phyloP scores from a whole-genome alignment of 2,113 vertebrate species.

The Scalopus aquaticus region DNA sequence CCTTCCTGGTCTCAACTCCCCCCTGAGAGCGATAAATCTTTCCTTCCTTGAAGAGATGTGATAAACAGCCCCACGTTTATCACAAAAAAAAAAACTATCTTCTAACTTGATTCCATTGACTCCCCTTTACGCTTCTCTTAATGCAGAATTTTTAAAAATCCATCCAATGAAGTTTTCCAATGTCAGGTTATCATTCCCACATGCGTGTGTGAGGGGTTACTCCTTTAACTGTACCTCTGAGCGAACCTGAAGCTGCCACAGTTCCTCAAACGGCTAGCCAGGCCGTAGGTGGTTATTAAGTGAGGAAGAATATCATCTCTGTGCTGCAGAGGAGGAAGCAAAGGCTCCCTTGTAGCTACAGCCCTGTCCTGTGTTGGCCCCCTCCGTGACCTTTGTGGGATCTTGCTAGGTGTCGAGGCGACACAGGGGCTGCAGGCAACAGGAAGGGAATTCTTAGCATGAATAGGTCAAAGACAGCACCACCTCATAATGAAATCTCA shows the following conservation, averaged over 20 bases:
- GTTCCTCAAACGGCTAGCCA: neutral
- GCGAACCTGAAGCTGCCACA: neutral
- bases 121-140: constrained; percentile 31
- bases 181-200: constrained; percentile 24
- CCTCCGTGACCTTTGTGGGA: neutral
- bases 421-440: constrained; percentile 2
- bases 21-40: neutral
- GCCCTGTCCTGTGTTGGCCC: neutral
- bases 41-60: neutral
- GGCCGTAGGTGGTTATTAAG: neutral
- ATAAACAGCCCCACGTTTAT: neutral
- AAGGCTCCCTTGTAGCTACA: neutral
- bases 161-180: constrained; percentile 33
- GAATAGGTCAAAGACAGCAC: constrained; percentile 50
- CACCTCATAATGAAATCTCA: constrained; percentile 25
- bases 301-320: neutral
- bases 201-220: neutral
- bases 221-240: neutral
- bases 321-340: neutral
- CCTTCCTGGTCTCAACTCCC: neutral
- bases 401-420: neutral
- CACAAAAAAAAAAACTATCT: constrained; percentile 18
- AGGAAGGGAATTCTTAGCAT: neutral
- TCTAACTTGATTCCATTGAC: constrained; percentile 36
- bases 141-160: neutral